Base-by-base conservation (phyloP, 1,140 invertebrate genomes). In the Thalassaphorura encarpata region DNA sequence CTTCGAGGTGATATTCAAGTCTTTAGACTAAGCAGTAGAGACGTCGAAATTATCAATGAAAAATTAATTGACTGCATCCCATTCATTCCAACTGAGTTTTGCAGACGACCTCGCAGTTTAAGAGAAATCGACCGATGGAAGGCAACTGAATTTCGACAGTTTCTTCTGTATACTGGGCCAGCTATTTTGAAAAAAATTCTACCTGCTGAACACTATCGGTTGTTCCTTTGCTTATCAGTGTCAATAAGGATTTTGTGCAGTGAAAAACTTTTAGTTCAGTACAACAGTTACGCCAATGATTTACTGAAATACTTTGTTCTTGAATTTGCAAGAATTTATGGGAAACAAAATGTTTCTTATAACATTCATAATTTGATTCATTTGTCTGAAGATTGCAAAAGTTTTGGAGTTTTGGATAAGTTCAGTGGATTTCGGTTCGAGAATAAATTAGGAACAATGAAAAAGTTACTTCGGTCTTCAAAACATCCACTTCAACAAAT, bases 351-450 rank as follows among this genome's bases (percentile, higher is more conserved):
- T 27, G 28, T 70, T 13, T 67, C 68, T 15, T 72, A 73, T 49
- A 73, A 73, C 68, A 64, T 72, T 23, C 71, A 73, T 64, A 21
- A 54, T n/a, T 50, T 73, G n/a, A 26, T 69, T 21, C 72, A 74
- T 61, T 50, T 74, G 33, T 51, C 64, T 24, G 55, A 57, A 45
- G 71, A 74, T 66, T 66, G 62, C 24, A 52, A 54, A 61, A 27
- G 21, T 16, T 48, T 48, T 11, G 68, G 67, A 1, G 31, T 55
- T 16, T 47, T 71, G 6, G 68, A 72, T 57, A 53, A 53, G 6
- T 67, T 63, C 50, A 67, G 66, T 47, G 54, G 66, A 16, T 72
- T 71, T 58, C 51, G 61, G 54, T 56, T 61, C 42, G 60, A 59
- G 31, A 56, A 47, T 27, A 42, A 55, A 15, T 26, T 59, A 16